Percentiles rank a stretch among this genome's conserved stretches.
Evolutionary conservation across 2,888 invertebrate species (phyloP).

Genomic region (Phalangium opilio): DNA sequence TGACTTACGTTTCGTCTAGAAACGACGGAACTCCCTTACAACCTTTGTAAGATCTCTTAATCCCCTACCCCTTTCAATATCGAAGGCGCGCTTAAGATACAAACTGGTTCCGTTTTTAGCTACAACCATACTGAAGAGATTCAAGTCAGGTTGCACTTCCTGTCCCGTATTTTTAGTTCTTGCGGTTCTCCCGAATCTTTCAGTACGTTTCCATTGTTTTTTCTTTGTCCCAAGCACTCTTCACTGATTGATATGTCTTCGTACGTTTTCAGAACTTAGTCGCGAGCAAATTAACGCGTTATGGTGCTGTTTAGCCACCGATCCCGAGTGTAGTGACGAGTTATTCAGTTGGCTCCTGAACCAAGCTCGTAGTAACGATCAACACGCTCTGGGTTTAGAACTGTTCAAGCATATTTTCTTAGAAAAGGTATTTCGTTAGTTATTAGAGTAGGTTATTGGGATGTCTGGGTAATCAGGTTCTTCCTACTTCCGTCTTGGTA

Average conservation of each 20-base stretch:
- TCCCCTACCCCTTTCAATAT: too few species aligned
- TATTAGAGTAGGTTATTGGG: not conserved
- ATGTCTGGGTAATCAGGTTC: not conserved
- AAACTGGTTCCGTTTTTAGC: conserved; percentile 5
- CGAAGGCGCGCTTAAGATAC: too few species aligned
- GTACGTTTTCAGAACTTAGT: conserved; percentile 37
- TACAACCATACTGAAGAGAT: conserved; percentile 49
- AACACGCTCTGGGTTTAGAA: conserved; percentile 75
- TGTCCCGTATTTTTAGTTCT: conserved; percentile 79
- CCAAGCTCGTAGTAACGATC: conserved; percentile 72
- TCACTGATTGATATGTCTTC: too few species aligned
- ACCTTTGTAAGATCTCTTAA: too few species aligned
- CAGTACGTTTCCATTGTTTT: conserved; percentile 28
- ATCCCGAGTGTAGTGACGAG: conserved; percentile 73
- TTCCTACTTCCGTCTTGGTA: conserved; percentile 11
- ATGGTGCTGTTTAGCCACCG: conserved; percentile 78
- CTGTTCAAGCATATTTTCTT: conserved; percentile 72
- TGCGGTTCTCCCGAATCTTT: conserved; percentile 78
- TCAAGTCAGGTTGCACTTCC: conserved; percentile 76
- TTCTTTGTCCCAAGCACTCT: too few species aligned
- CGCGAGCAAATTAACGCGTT: conserved; percentile 78
- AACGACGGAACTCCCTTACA: too few species aligned
- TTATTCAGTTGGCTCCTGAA: conserved; percentile 83
- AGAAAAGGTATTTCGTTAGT: conserved; percentile 43
- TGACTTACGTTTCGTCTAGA: conserved; percentile 40